Evolutionary conservation across 37 sponge, comb jelly and placozoan genomes (phyloP).

Genomic region (Chondrilla cf. caribensis): DNA sequence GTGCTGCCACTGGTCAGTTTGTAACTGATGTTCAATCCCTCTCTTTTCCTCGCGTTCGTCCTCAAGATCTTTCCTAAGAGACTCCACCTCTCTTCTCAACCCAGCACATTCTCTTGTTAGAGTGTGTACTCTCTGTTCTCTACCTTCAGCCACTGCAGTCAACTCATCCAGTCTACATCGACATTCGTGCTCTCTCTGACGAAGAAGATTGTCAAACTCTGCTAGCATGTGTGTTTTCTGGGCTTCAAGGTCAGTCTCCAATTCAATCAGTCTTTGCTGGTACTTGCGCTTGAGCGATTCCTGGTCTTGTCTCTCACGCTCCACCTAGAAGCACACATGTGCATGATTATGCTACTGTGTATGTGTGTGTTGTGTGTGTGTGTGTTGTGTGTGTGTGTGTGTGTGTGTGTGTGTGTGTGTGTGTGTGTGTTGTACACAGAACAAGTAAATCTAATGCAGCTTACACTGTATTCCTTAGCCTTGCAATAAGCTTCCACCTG

Average conservation of each 20-base stretch:
- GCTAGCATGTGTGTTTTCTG: conserved; percentile 6
- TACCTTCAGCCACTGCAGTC: not conserved
- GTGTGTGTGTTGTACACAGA: too few relatives aligned
- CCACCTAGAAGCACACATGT: not conserved
- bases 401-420: too few relatives aligned
- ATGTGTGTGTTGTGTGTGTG: too few relatives aligned
- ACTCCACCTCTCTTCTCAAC: not conserved
- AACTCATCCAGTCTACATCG: conserved; percentile 14
- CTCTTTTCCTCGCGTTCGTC: not conserved
- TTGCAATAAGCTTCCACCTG: not conserved
- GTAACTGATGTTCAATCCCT: not conserved
- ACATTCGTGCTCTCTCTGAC: not conserved
- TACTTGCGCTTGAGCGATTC: not conserved
- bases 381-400: too few relatives aligned
- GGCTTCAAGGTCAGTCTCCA: not conserved
- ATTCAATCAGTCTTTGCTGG: not conserved
- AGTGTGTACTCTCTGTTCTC: not conserved
- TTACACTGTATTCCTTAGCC: not conserved
- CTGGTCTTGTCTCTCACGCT: not conserved
- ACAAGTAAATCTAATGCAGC: too few relatives aligned
- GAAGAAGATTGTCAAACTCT: not conserved
- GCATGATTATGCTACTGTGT: too few relatives aligned
- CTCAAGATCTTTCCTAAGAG: not conserved
- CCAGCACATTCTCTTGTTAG: not conserved
- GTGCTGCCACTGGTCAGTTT: not conserved